Conservation (phyloP, 1,140 invertebrate species). For the Drosophila gunungcola region DNA sequence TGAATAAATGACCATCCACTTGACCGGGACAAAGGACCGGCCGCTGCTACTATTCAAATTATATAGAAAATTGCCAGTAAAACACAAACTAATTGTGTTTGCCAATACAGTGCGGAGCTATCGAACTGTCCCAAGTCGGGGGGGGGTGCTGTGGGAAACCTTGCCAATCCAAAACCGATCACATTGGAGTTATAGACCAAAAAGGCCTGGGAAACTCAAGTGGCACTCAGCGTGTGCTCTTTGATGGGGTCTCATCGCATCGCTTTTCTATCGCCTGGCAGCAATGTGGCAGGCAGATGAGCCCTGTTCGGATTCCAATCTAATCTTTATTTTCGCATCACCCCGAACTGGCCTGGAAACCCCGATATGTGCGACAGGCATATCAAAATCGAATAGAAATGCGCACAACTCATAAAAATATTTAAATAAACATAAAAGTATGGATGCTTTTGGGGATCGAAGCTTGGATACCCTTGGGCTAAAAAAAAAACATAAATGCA, state of each 20-base stretch:
- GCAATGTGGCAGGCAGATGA: conserved; percentile 73
- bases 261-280: conserved; percentile 17
- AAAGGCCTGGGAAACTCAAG: conserved; percentile 68
- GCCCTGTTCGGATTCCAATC: conserved; percentile 39
- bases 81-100: conserved; percentile 76
- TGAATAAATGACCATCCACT: conserved; percentile 58
- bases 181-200: conserved; percentile 20
- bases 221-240: conserved; percentile 49
- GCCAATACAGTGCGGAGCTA: conserved; percentile 30
- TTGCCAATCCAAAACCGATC: conserved; percentile 15
- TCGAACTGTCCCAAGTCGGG: neutral
- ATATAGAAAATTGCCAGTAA: conserved; percentile 75
- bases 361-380: conserved; percentile 53
- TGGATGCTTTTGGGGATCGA: neutral
- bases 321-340: conserved; percentile 38
- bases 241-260: conserved; percentile 30
- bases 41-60: conserved; percentile 76
- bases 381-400: conserved; percentile 74
- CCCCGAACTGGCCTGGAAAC: conserved; percentile 47
- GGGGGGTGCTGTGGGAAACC: conserved; percentile 50
- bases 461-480: conserved; percentile 6
- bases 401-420: conserved; percentile 65
- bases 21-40: conserved; percentile 55
- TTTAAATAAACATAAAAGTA: conserved; percentile 18
- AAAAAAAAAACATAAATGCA: neutral